phyloP scores from a whole-genome alignment of 2,888 invertebrate genomes.

The Alloplasta piceator region DNA sequence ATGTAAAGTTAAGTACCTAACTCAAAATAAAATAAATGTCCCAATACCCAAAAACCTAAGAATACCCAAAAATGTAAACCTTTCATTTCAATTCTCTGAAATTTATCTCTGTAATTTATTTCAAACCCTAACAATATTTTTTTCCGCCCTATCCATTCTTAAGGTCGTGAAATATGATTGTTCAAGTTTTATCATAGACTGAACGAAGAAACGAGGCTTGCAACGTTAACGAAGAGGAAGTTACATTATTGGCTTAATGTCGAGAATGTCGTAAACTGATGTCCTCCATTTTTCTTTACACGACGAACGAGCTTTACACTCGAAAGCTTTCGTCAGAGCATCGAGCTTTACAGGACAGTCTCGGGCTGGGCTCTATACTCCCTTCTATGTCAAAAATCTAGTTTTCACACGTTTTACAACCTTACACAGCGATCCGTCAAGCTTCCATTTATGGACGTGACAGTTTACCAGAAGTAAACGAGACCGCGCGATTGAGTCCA shows the following conservation, averaged over 20 bases:
- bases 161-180: too few species aligned
- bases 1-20: too few species aligned
- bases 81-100: too few species aligned
- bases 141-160: too few species aligned
- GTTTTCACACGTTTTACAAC: constrained; percentile 56
- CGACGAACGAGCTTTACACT: constrained; percentile 24
- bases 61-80: too few species aligned
- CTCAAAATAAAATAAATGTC: too few species aligned
- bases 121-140: too few species aligned
- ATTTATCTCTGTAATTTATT: too few species aligned
- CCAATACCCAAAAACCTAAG: too few species aligned
- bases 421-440: constrained; percentile 62
- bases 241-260: constrained; percentile 47
- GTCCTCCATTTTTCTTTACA: constrained; percentile 33
- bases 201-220: constrained; percentile 28
- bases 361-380: not conserved
- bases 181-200: constrained; percentile 28
- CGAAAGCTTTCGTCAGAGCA: constrained; percentile 7
- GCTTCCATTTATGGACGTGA: constrained; percentile 57
- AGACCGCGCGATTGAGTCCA: constrained; percentile 46
- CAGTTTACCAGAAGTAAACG: constrained; percentile 62
- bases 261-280: constrained; percentile 52
- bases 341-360: not conserved
- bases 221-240: constrained; percentile 35
- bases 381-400: constrained; percentile 7